phyloP scores from a whole-genome alignment of 2,113 vertebrate genomes.

The Tor tambroides region DNA sequence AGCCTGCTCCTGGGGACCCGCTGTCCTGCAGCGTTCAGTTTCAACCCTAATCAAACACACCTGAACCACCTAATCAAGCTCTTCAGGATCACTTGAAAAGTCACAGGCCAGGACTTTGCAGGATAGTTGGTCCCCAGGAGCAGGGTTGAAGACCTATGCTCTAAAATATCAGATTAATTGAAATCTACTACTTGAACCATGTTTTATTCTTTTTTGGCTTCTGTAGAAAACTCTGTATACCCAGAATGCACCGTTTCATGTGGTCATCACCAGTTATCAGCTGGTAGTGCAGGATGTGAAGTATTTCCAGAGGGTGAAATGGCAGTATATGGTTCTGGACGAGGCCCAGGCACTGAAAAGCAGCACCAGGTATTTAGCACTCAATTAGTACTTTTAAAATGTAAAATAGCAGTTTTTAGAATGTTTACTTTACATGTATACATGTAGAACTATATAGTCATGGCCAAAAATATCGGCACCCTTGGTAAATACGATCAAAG shows the following conservation, averaged over 20 bases:
- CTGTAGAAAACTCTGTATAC: slow-evolving; percentile 96
- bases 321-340: slow-evolving; percentile 99
- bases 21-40: too few species aligned
- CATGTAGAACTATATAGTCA: neutral
- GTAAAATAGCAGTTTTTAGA: neutral
- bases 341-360: slow-evolving; percentile 98
- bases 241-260: slow-evolving; percentile 94
- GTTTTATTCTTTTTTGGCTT: neutral
- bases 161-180: neutral
- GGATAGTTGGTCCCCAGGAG: too few species aligned
- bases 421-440: neutral
- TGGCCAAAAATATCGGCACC: too few species aligned
- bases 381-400: neutral
- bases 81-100: too few species aligned
- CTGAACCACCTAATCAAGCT: too few species aligned
- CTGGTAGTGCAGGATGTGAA: slow-evolving; percentile 98
- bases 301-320: slow-evolving; percentile 98
- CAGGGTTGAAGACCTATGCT: too few species aligned
- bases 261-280: slow-evolving; percentile 97
- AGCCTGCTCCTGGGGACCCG: too few species aligned
- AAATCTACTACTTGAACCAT: neutral
- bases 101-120: too few species aligned
- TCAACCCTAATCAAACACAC: too few species aligned
- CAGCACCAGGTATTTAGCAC: slow-evolving; percentile 89
- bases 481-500: too few species aligned